These are phyloP conservation scores for Drosophila meridiana DNA, from an alignment of 2,888 invertebrate genomes.

Conservation along the genomic window DNA sequence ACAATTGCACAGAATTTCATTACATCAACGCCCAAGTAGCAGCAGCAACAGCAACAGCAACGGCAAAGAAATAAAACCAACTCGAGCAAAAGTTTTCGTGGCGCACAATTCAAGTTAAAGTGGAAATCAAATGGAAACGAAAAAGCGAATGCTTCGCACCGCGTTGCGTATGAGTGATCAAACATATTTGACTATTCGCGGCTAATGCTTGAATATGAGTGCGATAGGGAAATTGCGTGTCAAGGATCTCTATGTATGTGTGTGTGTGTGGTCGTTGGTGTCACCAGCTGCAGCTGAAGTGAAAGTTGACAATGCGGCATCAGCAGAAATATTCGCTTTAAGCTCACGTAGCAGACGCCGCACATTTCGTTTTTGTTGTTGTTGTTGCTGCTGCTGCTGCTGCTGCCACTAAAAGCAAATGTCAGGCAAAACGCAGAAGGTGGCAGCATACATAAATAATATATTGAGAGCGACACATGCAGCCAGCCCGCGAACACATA, in stretches of 20 bases:
- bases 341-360: conserved; percentile 64
- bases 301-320: conserved; percentile 77
- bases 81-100: conserved; percentile 57
- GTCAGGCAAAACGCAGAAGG: conserved; percentile 64
- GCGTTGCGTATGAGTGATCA: conserved; percentile 75
- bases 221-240: conserved; percentile 13
- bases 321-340: conserved; percentile 69
- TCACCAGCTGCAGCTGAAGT: conserved; percentile 76
- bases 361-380: conserved; percentile 48
- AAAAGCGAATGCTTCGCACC: conserved; percentile 37
- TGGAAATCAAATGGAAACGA: conserved; percentile 59
- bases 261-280: conserved; percentile 24
- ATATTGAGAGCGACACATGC: conserved; percentile 67
- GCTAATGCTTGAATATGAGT: conserved; percentile 62
- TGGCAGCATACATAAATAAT: conserved; percentile 72
- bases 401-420: conserved; percentile 66
- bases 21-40: conserved; percentile 67
- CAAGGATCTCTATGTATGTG: background rate
- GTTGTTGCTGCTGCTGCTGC: conserved; percentile 18
- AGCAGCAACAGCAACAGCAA: conserved; percentile 9
- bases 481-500: conserved; percentile 52
- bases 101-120: conserved; percentile 65
- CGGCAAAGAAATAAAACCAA: conserved; percentile 37
- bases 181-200: conserved; percentile 72
- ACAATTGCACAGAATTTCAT: conserved; percentile 77